Evolutionary conservation across 2,797 vertebrate genomes (phyloP).

Genomic region (Xiphorhynchus erythropygius): DNA sequence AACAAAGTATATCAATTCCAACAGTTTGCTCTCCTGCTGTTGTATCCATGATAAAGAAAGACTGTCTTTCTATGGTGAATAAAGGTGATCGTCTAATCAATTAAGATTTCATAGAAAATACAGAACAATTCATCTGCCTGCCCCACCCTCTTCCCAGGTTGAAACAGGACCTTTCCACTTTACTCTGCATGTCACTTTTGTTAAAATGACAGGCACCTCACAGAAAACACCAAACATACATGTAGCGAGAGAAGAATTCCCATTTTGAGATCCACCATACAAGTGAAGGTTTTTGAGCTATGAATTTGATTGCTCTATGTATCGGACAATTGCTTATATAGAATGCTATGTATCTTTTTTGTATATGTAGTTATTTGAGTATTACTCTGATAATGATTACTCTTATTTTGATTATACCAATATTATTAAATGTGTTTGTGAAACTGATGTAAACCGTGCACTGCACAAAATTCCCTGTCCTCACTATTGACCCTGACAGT

Average conservation of each 20-base stretch:
- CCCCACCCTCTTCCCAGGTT: slow-evolving; percentile 67
- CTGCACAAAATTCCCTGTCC: slow-evolving; percentile 35
- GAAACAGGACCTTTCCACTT: slow-evolving; percentile 70
- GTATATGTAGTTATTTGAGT: not conserved
- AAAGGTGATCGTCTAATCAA: slow-evolving; percentile 75
- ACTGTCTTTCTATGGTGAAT: slow-evolving; percentile 59
- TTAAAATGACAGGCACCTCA: slow-evolving; percentile 65
- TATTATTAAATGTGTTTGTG: not conserved
- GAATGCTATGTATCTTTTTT: not conserved
- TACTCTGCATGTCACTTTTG: slow-evolving; percentile 68
- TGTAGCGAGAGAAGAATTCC: slow-evolving; percentile 49
- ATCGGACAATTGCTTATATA: not conserved
- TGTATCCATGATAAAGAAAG: slow-evolving; percentile 73
- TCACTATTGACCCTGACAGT: slow-evolving; percentile 84
- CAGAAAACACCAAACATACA: slow-evolving; percentile 62
- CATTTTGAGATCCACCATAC: slow-evolving; percentile 38
- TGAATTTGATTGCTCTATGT: slow-evolving; percentile 5
- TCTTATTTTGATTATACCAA: not conserved
- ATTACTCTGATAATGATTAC: not conserved
- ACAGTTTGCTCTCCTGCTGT: slow-evolving; percentile 75
- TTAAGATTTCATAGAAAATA: slow-evolving; percentile 71
- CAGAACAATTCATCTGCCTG: slow-evolving; percentile 68
- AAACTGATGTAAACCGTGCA: not conserved
- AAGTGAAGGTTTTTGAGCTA: slow-evolving; percentile 30
- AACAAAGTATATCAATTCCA: slow-evolving; percentile 74